Evolutionary conservation across 1,140 invertebrate genomes (phyloP), one percentile per base, ranked within the genome.

Genomic region (Archivesica marissinica): DNA sequence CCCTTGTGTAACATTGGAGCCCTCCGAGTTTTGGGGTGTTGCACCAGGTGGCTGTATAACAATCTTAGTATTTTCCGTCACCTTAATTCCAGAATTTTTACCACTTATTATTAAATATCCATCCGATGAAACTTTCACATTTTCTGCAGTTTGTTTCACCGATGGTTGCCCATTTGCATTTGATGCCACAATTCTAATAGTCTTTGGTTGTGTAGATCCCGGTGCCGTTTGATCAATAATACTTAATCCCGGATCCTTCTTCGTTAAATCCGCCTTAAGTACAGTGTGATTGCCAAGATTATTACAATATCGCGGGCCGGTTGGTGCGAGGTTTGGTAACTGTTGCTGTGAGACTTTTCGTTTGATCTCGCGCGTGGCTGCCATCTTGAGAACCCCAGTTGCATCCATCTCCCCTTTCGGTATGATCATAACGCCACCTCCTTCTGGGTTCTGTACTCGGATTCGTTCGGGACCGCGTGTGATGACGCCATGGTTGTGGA

Each of bases 51-150:
- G 82, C 61, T 85, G 82, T 30, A 85, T 77, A 11, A 85, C 82
- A 41, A 85, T 78, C 30, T 85, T 85, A 17, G 75, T 85, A 52
- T 76, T 85, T 44, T 70, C 82, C 33, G 82, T 77, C n/a, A 77
- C 82, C 17, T 75, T 75, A 9, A 85, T 85, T 52, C 75, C 74
- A 41, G 72, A 68, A n/a, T 85, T 85, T 54, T 77, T 77, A 30
- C 82, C 82, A 78, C 75, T 52, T 17, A 85, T 85, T 17, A 85
- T 68, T 13, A 85, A 59, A 41, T 50, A 85, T 6, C 82, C 82
- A 68, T 85, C 82, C 9, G 74, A 23, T 52, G 72, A 77, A 11
- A 85, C 61, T 56, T 50, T 66, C n/a, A 85, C 82, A 85, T 52
- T 78, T 70, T 77, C 74, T 39, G 75, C 82, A 7, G 74, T 68